A percentile compares a stretch with the other conserved stretches of the same genome.
These are phyloP conservation scores for Acleris cristana DNA, from an alignment of 2,888 invertebrate species.

Conservation along the genomic window DNA sequence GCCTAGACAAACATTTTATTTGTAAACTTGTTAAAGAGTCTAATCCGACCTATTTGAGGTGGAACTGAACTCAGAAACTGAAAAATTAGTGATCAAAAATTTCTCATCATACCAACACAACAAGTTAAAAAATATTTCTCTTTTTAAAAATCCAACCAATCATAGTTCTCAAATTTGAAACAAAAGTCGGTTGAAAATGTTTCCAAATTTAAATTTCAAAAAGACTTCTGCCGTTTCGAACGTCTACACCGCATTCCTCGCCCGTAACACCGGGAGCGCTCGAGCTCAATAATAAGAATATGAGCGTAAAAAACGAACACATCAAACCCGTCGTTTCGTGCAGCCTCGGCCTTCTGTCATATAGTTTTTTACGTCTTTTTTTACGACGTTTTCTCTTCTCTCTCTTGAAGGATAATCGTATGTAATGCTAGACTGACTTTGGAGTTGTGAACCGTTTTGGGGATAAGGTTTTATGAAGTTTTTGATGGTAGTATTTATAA, in stretches of 20 bases:
- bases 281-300: conserved; percentile 80
- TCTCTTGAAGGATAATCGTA: conserved; percentile 71
- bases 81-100: too few relatives aligned
- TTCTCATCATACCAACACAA: too few relatives aligned
- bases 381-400: conserved; percentile 54
- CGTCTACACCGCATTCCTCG: conserved; percentile 77
- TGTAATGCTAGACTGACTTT: conserved; percentile 75
- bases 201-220: neutral
- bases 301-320: conserved; percentile 79
- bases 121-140: too few relatives aligned
- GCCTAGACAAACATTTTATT: too few relatives aligned
- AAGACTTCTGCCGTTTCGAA: conserved; percentile 39
- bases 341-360: conserved; percentile 67
- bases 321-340: conserved; percentile 67
- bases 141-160: too few relatives aligned
- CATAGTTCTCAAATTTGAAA: too few relatives aligned
- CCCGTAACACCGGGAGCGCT: conserved; percentile 83
- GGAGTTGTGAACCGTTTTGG: conserved; percentile 26
- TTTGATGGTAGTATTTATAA: neutral
- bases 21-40: too few relatives aligned
- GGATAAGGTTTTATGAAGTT: conserved; percentile 6
- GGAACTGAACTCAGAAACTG: too few relatives aligned
- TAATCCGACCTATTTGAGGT: too few relatives aligned
- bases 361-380: conserved; percentile 57
- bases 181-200: neutral